Percentiles rank a stretch among this genome's conserved stretches.
phyloP scores from a whole-genome alignment of 2,113 vertebrate species.

The Zeus faber region DNA sequence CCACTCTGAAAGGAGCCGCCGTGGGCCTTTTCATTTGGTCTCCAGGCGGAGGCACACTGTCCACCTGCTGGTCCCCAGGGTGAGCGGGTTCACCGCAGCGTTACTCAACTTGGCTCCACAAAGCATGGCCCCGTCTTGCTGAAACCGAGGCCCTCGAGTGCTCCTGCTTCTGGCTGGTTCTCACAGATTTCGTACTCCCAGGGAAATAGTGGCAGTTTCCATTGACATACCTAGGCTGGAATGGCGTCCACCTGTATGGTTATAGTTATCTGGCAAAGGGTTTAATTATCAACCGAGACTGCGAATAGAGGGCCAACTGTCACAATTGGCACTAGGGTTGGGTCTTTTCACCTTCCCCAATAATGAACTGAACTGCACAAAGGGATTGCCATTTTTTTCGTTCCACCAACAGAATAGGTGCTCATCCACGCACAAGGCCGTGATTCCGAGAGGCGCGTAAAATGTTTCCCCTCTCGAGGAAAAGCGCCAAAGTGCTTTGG shows the following conservation, averaged over 20 bases:
- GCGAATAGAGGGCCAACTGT: constrained; percentile 2
- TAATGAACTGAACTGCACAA: constrained; percentile 18
- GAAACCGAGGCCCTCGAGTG: no score
- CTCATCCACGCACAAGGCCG: no score
- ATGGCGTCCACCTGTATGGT: constrained; percentile 22
- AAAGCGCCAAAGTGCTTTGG: not conserved
- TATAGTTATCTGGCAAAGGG: constrained; percentile 1
- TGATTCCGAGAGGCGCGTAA: no score
- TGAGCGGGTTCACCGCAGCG: constrained; percentile 10
- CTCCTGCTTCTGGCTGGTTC: constrained; percentile 7
- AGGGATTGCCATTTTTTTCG: not conserved
- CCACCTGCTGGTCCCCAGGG: constrained; percentile 43
- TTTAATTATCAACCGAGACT: constrained; percentile 27
- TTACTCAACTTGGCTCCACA: no score
- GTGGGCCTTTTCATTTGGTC: constrained; percentile 58
- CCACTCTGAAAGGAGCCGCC: constrained; percentile 58
- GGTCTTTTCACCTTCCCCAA: not conserved
- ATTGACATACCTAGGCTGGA: not conserved
- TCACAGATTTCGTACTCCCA: not conserved
- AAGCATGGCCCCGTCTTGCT: no score
- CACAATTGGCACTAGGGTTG: no score
- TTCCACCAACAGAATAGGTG: not conserved
- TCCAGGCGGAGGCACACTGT: constrained; percentile 47
- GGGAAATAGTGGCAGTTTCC: constrained; percentile 20
- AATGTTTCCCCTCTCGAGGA: no score